Conservation (phyloP, 2,888 invertebrate species). For the Thecocarcelia acutangulata region DNA sequence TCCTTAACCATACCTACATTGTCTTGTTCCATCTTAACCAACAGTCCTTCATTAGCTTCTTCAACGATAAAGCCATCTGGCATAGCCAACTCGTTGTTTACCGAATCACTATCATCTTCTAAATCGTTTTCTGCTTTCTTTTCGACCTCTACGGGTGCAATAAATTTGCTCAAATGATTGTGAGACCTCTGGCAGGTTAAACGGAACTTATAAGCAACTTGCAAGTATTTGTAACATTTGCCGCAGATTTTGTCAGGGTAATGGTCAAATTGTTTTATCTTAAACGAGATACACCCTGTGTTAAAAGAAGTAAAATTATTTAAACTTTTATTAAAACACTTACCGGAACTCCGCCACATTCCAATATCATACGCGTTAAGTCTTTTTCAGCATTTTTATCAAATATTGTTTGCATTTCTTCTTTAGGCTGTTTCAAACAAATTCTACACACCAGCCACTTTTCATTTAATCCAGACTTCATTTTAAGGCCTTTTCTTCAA, state of each 20-base stretch:
- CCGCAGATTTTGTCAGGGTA: conserved; percentile 78
- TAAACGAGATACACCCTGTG: background rate
- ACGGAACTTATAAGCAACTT: conserved; percentile 76
- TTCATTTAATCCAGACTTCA: conserved; percentile 74
- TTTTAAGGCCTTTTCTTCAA: conserved; percentile 53
- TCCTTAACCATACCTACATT: conserved; percentile 72
- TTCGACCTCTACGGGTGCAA: conserved; percentile 77
- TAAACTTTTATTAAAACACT: conserved; percentile 57
- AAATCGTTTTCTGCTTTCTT: conserved; percentile 68
- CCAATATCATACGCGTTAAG: conserved; percentile 77
- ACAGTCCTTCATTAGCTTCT: conserved; percentile 67
- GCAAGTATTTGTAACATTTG: conserved; percentile 75
- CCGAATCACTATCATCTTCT: conserved; percentile 32
- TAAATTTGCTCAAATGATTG: conserved; percentile 77
- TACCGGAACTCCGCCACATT: conserved; percentile 79
- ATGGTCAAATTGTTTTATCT: conserved; percentile 78
- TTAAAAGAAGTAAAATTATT: background rate
- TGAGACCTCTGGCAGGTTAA: conserved; percentile 77
- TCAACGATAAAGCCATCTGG: conserved; percentile 63
- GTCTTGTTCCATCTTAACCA: conserved; percentile 71
- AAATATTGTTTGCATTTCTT: conserved; percentile 77
- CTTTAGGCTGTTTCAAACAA: conserved; percentile 77
- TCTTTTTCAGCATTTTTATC: conserved; percentile 76
- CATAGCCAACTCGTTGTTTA: conserved; percentile 12
- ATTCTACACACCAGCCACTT: conserved; percentile 79